Percentiles rank a stretch among this genome's conserved stretches.
Evolutionary conservation across 2,888 invertebrate species (phyloP).

Genomic region (Urechis unicinctus): DNA sequence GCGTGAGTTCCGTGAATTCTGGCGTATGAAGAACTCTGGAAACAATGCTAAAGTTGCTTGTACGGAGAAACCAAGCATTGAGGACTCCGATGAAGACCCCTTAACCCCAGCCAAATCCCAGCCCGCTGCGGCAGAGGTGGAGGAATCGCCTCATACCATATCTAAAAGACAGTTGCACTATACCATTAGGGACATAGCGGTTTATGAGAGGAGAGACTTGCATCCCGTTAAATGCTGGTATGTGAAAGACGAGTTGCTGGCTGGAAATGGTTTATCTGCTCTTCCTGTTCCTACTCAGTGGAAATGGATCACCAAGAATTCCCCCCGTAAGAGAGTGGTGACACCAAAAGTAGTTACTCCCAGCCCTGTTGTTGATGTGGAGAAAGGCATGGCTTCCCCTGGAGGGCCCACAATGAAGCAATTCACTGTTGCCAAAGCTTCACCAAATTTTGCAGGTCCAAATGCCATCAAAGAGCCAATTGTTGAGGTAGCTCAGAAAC

Average conservation of each 20-base stretch:
- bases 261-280: constrained; percentile 55
- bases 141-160: constrained; percentile 17
- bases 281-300: constrained; percentile 58
- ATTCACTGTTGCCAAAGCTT: too few relatives aligned
- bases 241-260: constrained; percentile 57
- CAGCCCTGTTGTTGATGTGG: too few relatives aligned
- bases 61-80: not conserved
- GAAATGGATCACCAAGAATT: constrained; percentile 51
- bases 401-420: too few relatives aligned
- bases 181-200: constrained; percentile 59
- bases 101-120: too few relatives aligned
- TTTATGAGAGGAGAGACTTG: constrained; percentile 57
- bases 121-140: too few relatives aligned
- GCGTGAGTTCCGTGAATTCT: constrained; percentile 61
- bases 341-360: too few relatives aligned
- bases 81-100: not conserved
- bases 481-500: too few relatives aligned
- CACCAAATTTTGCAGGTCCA: too few relatives aligned
- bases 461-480: too few relatives aligned
- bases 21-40: constrained; percentile 51
- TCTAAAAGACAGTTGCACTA: constrained; percentile 42
- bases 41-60: not conserved
- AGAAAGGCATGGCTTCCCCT: too few relatives aligned
- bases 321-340: too few relatives aligned
- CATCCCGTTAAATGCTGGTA: constrained; percentile 63